Evolutionary conservation across 2,888 invertebrate genomes (phyloP), one percentile per base, ranked within the genome.

Genomic region (Parascotia fuliginaria): DNA sequence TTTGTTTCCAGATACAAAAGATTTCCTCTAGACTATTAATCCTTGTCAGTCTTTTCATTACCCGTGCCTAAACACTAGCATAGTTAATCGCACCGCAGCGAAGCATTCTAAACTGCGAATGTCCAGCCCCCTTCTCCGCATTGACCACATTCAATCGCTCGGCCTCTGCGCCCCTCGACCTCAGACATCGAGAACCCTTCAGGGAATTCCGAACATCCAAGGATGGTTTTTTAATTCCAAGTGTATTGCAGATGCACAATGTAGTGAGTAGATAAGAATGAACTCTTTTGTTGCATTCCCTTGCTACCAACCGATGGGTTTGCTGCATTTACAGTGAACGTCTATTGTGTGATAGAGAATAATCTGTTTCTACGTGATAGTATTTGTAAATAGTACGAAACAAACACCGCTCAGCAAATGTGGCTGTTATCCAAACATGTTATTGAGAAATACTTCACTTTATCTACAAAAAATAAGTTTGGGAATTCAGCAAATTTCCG

Each of bases 111-210:
- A 39, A 55, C 65, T 39, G 34, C 43, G 62, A 65, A 70, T 69
- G 73, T 70, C 73, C 82, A 79, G 70, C 66, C 69, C 73, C 70
- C 45, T 58, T 52, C 44, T 42, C 79, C 79, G 56, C 85, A 79
- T 47, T 73, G 75, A 85, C 89, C 87, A 73, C 87, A 88, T 87
- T 85, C 86, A 87, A 87, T 85, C 84, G 81, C 57, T 46, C 69
- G 53, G 60, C 62, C 67, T 80, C 80, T 79, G 75, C 79, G 77
- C 82, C 85, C 81, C 82, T 45, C 56, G 32, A 65, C 69, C 69
- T 68, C 69, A 68, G 69, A 68, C 65, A 60, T 62, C 29, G 65
- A 66, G 57, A 82, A 74, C 77, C 78, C 82, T 79, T 78, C 65
- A 66, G 82, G 79, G 83, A 81, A 80, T 81, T 70, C 75, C 51